Evolutionary conservation across 2,113 vertebrate genomes (phyloP).

Genomic region (Actenoides hombroni): DNA sequence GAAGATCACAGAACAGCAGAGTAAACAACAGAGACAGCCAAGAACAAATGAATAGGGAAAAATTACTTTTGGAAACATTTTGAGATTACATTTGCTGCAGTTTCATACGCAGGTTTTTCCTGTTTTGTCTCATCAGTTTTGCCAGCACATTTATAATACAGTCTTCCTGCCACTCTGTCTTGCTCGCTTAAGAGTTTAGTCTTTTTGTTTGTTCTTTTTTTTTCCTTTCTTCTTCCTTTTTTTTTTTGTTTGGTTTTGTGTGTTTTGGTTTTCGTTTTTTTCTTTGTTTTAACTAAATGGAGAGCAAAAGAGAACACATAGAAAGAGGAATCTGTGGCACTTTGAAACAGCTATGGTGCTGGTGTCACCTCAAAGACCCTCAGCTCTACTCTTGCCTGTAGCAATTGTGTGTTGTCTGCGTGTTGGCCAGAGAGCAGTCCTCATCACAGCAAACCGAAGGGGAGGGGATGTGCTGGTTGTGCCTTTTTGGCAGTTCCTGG

Average conservation of each 20-base stretch:
- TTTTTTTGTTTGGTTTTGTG: not conserved
- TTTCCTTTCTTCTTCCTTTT: not conserved
- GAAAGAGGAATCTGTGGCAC: not conserved
- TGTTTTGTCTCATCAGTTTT: conserved; percentile 11
- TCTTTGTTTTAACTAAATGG: not conserved
- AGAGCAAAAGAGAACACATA: not conserved
- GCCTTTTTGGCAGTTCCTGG: not conserved
- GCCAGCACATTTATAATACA: not conserved
- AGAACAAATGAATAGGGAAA: conserved; percentile 5
- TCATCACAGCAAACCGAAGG: not conserved
- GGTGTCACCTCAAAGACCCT: not conserved
- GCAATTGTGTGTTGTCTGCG: accelerated
- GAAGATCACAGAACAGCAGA: conserved; percentile 14
- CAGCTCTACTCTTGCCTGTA: not conserved
- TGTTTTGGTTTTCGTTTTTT: not conserved
- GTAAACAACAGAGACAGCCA: not conserved
- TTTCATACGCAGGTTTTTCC: not conserved
- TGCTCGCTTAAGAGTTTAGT: not conserved
- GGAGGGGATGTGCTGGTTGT: not conserved
- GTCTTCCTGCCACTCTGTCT: not conserved
- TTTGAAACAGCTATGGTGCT: not conserved
- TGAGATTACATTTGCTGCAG: not conserved
- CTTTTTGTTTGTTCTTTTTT: not conserved
- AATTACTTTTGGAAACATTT: conserved; percentile 3
- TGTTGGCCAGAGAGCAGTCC: not conserved